These are phyloP conservation scores for Buphagus erythrorhynchus DNA, from an alignment of 2,797 vertebrate genomes.

Conservation along the genomic window DNA sequence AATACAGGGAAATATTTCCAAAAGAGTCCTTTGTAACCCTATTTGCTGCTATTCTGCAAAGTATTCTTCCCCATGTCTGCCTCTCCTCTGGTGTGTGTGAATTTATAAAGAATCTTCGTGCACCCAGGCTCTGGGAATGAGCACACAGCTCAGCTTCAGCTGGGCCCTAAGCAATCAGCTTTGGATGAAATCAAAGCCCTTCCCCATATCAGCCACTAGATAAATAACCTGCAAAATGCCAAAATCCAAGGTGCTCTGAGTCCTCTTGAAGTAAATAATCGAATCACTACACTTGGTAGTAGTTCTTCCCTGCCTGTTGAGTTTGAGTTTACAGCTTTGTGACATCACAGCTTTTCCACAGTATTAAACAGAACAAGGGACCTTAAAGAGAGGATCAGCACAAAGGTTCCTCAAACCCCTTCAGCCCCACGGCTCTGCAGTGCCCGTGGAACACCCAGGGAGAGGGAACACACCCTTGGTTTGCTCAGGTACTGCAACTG, in stretches of 20 bases:
- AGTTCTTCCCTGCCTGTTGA: not conserved
- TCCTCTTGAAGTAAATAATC: not conserved
- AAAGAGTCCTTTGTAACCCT: not conserved
- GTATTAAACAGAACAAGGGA: not conserved
- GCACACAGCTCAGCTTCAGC: not conserved
- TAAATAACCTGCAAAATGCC: not conserved
- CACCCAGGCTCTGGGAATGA: not conserved
- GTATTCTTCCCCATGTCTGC: not conserved
- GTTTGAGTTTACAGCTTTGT: not conserved
- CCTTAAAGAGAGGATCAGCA: not conserved
- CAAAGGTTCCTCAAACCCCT: not conserved
- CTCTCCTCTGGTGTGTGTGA: not conserved
- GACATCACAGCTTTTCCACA: not conserved
- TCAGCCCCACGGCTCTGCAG: not conserved
- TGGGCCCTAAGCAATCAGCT: not conserved
- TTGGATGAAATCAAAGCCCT: not conserved
- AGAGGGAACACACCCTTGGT: not conserved
- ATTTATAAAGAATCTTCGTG: not conserved
- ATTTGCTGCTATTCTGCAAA: not conserved
- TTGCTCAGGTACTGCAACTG: not conserved
- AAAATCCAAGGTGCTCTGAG: not conserved
- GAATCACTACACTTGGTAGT: not conserved
- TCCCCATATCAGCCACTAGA: not conserved
- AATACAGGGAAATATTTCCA: not conserved
- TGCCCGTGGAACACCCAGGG: fast-evolving